Evolutionary conservation across 2,797 vertebrate genomes (phyloP), one percentile per base, ranked within the genome.

Genomic region (Loris lydekkerianus): DNA sequence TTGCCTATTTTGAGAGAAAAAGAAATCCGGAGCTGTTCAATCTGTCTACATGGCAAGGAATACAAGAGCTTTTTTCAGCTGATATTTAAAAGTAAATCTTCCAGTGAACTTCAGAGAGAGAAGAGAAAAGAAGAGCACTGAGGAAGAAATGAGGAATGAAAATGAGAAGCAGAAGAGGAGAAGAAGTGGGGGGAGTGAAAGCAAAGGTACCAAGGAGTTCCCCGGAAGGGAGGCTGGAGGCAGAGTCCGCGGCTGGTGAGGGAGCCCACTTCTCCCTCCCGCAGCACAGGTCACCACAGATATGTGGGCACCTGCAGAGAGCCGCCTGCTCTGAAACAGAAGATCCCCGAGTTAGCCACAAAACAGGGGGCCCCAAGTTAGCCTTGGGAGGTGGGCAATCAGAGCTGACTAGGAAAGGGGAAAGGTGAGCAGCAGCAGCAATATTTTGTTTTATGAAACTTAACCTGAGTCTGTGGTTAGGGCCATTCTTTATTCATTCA

Each of bases 171-270:
- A 58, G 63, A 37, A 29, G n/a, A 70, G 10, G 53, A 31, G 69
- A 83, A 46, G 37, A 73, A 23, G 70, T 23, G 31, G 25, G 21
- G 25, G 7, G 63, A 34, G 31, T 2, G 21, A 82, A 88, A 60
- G 8, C 25, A 29, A n/a, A 40, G 27, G 2, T 0, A 5, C 4
- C 23, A 40, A 40, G 34, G 31, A 72, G 31, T 3, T 77, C 14
- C 18, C 17, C 20, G 43, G 56, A 23, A 29, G 73, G 40, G 21
- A 15, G 29, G 6, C 78, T 49, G 13, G 40, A 13, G 18, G 8
- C 10, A 8, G 25, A 63, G 21, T 2, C 14, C 6, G 1, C 23
- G 4, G 4, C 7, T 29, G 17, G 29, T 0, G 7, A 63, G 63
- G 49, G 10, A 3, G 1, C n/a, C 69, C 31, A 31, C 56, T 23